Base-by-base conservation (phyloP, 2,797 vertebrate species). In the Miichthys miiuy region DNA sequence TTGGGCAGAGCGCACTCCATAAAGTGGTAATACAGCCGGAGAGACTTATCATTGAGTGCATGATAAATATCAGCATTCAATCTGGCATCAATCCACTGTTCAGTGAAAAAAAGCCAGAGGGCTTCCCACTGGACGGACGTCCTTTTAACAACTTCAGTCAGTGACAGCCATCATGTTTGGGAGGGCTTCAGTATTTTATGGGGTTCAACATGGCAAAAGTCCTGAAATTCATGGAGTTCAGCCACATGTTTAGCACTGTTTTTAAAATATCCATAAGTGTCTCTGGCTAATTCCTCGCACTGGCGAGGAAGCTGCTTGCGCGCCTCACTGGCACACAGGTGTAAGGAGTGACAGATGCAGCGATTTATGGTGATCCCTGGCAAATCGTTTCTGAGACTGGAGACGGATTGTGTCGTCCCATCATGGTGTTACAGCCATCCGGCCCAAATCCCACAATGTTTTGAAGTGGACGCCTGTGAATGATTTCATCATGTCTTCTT, bases 281-380 rank as follows among this genome's bases (percentile, higher is more conserved):
- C n/a, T 23, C n/a, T 52, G 50, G n/a, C n/a, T 23, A 23, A 52
- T 23, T 52, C 50, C 9, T 23, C 11, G n/a, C 50, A 52, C 50
- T 52, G n/a, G n/a, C 11, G 11, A 21, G 50, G 50, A 52, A 52
- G 50, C 50, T 52, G n/a, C n/a, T 52, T 52, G 50, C 50, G 23
- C 50, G 11, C 50, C 50, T 52, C 50, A 21, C 50, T 52, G n/a
- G n/a, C 50, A 52, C 20, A 52, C 50, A 52, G 16, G 50, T 52
- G n/a, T 52, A 52, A 52, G n/a, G 50, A 52, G n/a, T 52, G 50
- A 23, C 50, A 52, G n/a, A 52, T 52, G 11, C 50, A 52, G n/a
- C 50, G n/a, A 9, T 52, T n/a, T 23, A 23, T 12, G 4, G 50
- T 21, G 50, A 52, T 52, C 50, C n/a, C n/a, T 52, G 50, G 46